Conservation (phyloP, 2,797 vertebrate species). For the Sitta carolinensis region DNA sequence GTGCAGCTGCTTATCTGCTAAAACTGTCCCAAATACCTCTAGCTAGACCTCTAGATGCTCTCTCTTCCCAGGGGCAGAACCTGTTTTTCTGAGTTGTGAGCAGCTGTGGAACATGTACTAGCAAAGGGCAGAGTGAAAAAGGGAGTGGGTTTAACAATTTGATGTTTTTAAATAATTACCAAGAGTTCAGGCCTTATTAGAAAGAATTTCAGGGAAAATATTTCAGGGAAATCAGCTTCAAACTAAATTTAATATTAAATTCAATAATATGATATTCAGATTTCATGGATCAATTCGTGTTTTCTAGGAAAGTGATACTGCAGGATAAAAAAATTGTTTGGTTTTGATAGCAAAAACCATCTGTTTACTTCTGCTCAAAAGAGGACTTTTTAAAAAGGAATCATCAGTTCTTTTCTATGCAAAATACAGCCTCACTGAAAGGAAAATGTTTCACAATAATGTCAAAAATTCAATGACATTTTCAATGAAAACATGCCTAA, state of each 20-base stretch:
- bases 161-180: background rate
- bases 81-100: background rate
- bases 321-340: background rate
- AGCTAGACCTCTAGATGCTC: background rate
- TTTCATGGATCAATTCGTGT: background rate
- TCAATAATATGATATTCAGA: background rate
- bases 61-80: background rate
- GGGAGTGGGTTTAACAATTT: background rate
- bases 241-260: background rate
- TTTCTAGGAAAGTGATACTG: background rate
- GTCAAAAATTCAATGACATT: background rate
- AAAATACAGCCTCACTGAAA: background rate
- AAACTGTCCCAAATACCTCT: background rate
- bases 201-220: background rate
- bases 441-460: background rate
- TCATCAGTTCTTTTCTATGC: background rate
- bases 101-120: background rate
- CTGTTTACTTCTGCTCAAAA: background rate
- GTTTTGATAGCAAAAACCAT: background rate
- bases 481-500: background rate
- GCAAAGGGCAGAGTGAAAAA: background rate
- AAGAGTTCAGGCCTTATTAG: background rate
- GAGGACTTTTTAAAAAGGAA: background rate
- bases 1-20: background rate
- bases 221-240: background rate